Evolutionary conservation across 1,140 invertebrate species (phyloP).

Genomic region (Drosophila littoralis): DNA sequence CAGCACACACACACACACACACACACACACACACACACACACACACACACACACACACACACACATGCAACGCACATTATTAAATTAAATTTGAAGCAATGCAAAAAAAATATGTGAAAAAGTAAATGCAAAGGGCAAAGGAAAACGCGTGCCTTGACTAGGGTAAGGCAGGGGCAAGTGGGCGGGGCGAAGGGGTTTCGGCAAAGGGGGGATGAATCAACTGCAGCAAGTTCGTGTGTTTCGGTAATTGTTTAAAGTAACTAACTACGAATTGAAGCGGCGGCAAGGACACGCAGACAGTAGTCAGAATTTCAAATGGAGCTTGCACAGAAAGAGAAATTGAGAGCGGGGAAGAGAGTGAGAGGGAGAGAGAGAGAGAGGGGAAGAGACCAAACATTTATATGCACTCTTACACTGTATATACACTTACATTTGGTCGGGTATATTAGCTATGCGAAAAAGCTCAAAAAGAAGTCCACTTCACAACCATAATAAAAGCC

Average conservation of each 20-base stretch:
- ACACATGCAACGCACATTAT: conserved; percentile 44
- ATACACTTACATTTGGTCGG: neutral
- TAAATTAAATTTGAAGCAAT: conserved; percentile 53
- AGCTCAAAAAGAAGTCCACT: no score
- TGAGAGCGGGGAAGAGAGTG: neutral
- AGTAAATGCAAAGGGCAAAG: neutral
- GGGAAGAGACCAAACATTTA: neutral
- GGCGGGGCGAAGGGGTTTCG: neutral
- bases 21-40: conserved; percentile 15
- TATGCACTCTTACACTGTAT: neutral
- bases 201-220: neutral
- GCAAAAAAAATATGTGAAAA: neutral
- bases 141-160: neutral
- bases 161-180: neutral
- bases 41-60: conserved; percentile 15
- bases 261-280: conserved; percentile 64
- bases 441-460: no score
- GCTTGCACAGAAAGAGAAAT: neutral
- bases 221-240: conserved; percentile 54
- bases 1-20: conserved; percentile 17
- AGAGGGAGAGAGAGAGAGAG: neutral
- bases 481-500: no score
- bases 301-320: conserved; percentile 16
- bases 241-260: conserved; percentile 76
- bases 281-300: neutral